These are phyloP conservation scores for Onthophagus taurus DNA, from an alignment of 1,140 invertebrate species.

Conservation along the genomic window DNA sequence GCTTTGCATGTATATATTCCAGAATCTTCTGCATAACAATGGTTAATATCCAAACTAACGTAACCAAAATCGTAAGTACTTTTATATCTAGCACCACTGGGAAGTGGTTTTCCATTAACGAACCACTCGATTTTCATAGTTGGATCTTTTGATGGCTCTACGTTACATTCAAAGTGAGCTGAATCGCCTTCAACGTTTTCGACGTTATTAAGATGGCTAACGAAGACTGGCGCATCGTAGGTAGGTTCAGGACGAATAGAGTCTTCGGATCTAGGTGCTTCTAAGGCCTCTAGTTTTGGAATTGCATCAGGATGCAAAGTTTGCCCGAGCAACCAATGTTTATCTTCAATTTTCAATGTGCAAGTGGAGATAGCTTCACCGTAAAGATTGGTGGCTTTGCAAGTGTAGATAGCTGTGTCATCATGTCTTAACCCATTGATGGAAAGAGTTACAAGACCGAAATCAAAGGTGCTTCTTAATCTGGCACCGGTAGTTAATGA, in stretches of 20 bases:
- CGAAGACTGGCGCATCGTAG: conserved; percentile 81
- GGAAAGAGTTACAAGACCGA: conserved; percentile 85
- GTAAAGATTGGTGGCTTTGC: conserved; percentile 80
- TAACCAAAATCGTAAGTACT: conserved; percentile 85
- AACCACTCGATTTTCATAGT: conserved; percentile 91
- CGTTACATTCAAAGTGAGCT: conserved; percentile 89
- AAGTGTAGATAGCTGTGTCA: conserved; percentile 90
- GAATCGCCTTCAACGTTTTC: conserved; percentile 83
- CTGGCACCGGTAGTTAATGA: conserved; percentile 73
- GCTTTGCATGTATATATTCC: conserved; percentile 87
- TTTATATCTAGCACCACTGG: conserved; percentile 70
- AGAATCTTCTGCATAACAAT: conserved; percentile 78
- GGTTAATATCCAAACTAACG: conserved; percentile 71
- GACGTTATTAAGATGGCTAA: conserved; percentile 83
- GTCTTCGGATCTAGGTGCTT: conserved; percentile 58
- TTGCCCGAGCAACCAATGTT: conserved; percentile 77
- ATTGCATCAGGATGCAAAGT: conserved; percentile 86
- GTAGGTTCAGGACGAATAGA: conserved; percentile 60
- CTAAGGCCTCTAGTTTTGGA: conserved; percentile 74
- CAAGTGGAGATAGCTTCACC: conserved; percentile 89
- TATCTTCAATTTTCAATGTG: conserved; percentile 80
- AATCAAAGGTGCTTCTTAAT: conserved; percentile 83
- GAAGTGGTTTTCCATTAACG: conserved; percentile 73
- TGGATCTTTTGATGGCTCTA: conserved; percentile 89
- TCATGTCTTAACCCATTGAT: conserved; percentile 77